Conservation (phyloP, 2,797 vertebrate genomes). For the Argyrosomus regius region DNA sequence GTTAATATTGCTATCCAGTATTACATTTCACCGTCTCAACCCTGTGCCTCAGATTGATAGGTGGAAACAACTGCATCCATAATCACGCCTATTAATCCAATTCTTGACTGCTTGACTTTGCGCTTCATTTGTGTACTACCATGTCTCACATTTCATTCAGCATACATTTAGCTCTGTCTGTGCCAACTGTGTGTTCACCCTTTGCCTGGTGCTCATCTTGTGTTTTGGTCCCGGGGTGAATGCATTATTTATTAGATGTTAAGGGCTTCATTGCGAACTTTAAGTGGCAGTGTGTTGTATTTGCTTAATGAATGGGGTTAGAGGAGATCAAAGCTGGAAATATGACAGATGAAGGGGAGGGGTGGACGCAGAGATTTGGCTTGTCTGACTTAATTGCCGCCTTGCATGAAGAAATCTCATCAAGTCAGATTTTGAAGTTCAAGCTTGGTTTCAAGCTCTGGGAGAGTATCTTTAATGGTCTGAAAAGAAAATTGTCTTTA, state of each 20-base stretch:
- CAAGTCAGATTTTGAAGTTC: constrained; percentile 67
- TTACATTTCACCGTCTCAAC: constrained; percentile 59
- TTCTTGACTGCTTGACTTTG: constrained; percentile 35
- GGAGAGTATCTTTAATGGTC: constrained; percentile 35
- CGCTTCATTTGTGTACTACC: constrained; percentile 46
- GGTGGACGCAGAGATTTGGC: constrained; percentile 67
- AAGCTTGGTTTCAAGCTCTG: constrained; percentile 52
- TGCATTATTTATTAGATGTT: constrained; percentile 83
- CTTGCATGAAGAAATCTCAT: constrained; percentile 64
- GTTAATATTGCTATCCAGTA: constrained; percentile 53
- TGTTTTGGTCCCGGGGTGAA: constrained; percentile 72
- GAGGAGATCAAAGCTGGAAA: constrained; percentile 80
- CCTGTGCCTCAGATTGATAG: constrained; percentile 52
- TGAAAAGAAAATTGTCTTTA: constrained; percentile 33
- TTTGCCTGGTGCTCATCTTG: constrained; percentile 60
- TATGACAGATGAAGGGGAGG: constrained; percentile 75
- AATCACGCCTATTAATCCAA: constrained; percentile 68
- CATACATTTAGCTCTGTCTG: constrained; percentile 56
- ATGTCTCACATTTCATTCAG: constrained; percentile 59
- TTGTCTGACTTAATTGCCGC: constrained; percentile 81
- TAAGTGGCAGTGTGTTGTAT: constrained; percentile 82
- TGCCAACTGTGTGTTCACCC: constrained; percentile 47
- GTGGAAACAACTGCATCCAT: constrained; percentile 72
- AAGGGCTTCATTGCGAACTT: constrained; percentile 78
- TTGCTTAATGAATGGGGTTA: constrained; percentile 81